Percentiles rank a stretch among this genome's conserved stretches.
Evolutionary conservation across 2,888 invertebrate genomes (phyloP).

Genomic region (Aspidapion aeneum): DNA sequence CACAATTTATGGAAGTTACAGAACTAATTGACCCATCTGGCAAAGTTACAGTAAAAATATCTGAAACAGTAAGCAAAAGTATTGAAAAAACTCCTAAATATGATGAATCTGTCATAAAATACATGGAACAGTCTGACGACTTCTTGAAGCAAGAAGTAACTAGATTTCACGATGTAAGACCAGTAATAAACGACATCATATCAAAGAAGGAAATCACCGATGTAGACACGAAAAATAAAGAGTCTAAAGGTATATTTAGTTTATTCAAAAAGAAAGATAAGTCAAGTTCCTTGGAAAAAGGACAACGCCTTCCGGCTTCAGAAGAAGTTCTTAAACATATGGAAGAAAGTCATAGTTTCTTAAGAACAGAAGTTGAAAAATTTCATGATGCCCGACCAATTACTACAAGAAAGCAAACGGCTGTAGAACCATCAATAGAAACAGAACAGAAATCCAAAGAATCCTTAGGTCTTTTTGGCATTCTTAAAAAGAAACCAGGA

Average conservation of each 20-base stretch:
- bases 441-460: conserved; percentile 7
- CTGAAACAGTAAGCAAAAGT: too few species aligned
- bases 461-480: conserved; percentile 11
- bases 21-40: conserved; percentile 5
- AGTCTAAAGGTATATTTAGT: conserved; percentile 1
- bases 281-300: conserved; percentile 19
- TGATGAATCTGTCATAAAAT: conserved; percentile 5
- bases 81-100: too few species aligned
- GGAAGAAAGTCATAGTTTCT: conserved; percentile 25
- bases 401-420: neutral
- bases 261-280: conserved; percentile 5
- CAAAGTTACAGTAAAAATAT: conserved; percentile 3
- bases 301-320: conserved; percentile 11
- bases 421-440: conserved; percentile 1
- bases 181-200: conserved; percentile 11
- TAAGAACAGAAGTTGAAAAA: conserved; percentile 28
- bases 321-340: conserved; percentile 24
- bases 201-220: neutral
- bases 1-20: conserved; percentile 8
- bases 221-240: neutral
- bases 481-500: conserved; percentile 17
- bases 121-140: conserved; percentile 17
- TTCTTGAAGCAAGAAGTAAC: conserved; percentile 29
- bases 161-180: conserved; percentile 24
- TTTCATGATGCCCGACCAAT: conserved; percentile 30